These are phyloP conservation scores for Melanerpes formicivorus DNA, from an alignment of 2,113 vertebrate genomes.

Conservation along the genomic window DNA sequence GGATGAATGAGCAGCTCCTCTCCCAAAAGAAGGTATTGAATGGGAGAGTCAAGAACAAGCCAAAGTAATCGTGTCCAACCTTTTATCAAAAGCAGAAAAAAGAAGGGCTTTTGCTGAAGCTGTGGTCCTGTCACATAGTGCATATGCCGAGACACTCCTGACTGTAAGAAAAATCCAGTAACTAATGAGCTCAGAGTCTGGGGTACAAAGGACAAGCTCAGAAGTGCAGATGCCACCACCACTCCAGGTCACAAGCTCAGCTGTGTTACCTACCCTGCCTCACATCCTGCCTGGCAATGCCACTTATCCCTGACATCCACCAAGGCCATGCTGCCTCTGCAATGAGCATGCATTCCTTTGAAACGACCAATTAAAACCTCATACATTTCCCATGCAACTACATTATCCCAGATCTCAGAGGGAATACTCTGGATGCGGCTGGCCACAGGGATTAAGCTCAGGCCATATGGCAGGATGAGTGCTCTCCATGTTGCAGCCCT, in stretches of 20 bases:
- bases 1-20: background rate
- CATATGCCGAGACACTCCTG: background rate
- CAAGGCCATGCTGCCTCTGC: accelerated
- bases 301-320: background rate
- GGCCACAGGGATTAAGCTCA: background rate
- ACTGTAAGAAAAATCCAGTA: background rate
- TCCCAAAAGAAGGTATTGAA: background rate
- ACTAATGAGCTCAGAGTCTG: background rate
- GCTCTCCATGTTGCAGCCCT: background rate
- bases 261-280: background rate
- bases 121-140: background rate
- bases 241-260: background rate
- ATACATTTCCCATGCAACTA: background rate
- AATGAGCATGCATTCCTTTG: background rate
- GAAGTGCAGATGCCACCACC: background rate
- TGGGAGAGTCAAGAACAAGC: background rate
- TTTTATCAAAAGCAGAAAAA: background rate
- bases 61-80: background rate
- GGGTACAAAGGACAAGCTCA: background rate
- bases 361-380: background rate
- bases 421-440: background rate
- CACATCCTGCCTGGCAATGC: background rate
- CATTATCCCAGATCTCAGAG: background rate
- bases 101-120: background rate
- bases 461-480: background rate